Base-by-base conservation (phyloP, 2,888 invertebrate species). In the Sarcophaga variegata region DNA sequence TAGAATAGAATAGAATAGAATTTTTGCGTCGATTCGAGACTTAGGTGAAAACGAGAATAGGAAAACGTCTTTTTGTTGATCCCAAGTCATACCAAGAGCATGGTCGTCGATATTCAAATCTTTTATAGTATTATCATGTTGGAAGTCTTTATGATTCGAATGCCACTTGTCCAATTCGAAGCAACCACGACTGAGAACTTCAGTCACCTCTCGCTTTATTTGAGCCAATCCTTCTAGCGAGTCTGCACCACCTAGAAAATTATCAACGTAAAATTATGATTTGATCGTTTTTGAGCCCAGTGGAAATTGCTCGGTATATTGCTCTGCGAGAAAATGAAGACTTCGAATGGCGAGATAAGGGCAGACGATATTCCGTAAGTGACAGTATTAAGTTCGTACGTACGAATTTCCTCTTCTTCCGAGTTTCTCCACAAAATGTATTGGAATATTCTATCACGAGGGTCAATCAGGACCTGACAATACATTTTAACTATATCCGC, bases 401-500 rank as follows among this genome's bases (percentile, higher is more conserved):
- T 64, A 4, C 22, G 27, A 63, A 76, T 37, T 54, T 77, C 69
- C 8, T 81, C 64, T 69, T 74, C 47, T 12, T 75, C 69, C 2
- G 79, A 82, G 5, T 62, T 67, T 71, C 86, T 86, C 86, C 86
- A 86, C 37, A 86, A 64, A 74, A 83, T 86, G 22, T 80, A 83
- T 12, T 83, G 86, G 12, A 72, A 80, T 22, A 37, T 79, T 22
- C 86, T 49, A 45, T 86, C 71, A 14, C 63, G 8, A 20, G 8
- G 17, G 12, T 45, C 45, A 3, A 84, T 37, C 4, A 83, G 67
- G n/a, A 88, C 66, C 37, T 85, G 85, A 10, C 81, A 63, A 22
- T 85, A 85, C 83, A 81, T 83, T 66, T 88, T 88, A 4, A 81
- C 71, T 5, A 88, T 88, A 45, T 85, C 86, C 17, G 86, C 87